phyloP scores from a whole-genome alignment of 2,888 invertebrate genomes.

The Lamellibrachia columna region DNA sequence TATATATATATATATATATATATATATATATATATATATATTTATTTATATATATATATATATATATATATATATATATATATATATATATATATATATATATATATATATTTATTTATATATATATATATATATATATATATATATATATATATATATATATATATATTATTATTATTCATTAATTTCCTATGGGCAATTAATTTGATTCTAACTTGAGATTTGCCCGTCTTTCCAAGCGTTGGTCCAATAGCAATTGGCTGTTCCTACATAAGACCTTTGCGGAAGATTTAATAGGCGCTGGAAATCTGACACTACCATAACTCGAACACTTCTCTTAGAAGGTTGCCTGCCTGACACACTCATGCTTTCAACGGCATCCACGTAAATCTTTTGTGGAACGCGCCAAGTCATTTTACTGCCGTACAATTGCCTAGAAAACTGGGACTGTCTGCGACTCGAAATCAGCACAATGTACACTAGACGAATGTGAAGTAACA shows the following conservation, averaged over 20 bases:
- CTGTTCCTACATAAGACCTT: background rate
- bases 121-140: too few relatives aligned
- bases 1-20: too few relatives aligned
- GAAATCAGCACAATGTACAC: background rate
- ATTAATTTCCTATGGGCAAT: too few relatives aligned
- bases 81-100: background rate
- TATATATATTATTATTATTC: too few relatives aligned
- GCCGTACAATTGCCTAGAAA: background rate
- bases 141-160: too few relatives aligned
- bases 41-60: background rate
- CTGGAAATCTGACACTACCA: background rate
- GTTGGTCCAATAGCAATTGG: background rate
- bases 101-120: background rate
- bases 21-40: too few relatives aligned
- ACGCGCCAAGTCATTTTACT: background rate
- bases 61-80: background rate
- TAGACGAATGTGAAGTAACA: background rate
- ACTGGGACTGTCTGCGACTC: background rate
- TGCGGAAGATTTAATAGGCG: background rate
- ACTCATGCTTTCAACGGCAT: background rate
- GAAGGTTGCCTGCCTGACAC: background rate
- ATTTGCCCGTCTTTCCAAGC: background rate
- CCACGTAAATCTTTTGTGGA: background rate
- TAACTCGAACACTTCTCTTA: background rate
- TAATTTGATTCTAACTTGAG: background rate